Base-by-base conservation (phyloP, 2,888 invertebrate species). In the Limulus polyphemus region DNA sequence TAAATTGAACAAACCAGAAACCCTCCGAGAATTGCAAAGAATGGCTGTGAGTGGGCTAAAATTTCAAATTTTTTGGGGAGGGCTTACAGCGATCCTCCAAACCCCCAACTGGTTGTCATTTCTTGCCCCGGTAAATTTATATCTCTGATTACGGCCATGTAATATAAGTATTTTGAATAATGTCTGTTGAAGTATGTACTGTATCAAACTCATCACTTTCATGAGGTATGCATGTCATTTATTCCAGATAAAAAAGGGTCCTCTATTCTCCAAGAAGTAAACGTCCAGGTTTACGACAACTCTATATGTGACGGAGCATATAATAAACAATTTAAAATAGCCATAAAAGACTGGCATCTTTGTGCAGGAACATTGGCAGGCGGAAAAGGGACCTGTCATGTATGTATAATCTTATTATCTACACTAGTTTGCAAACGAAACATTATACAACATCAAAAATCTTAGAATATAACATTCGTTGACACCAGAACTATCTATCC, bases 321-420 rank as follows among this genome's bases (percentile, higher is more conserved):
- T 72, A 67, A 81, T 78, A 70, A 82, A 79, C 84, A 84, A 46
- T 83, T 83, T 68, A 80, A 83, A 50, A 85, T 86, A 0, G 80
- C 81, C 12, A 84, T 87, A 32, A 69, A 67, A 69, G 66, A 69
- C 70, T 74, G 73, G 65, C 92, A 92, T 77, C 78, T 93, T 49
- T 93, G 92, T 74, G 92, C 91, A 1, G 92, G 92, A 0, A 87
- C 89, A 69, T 57, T 69, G 10, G 88, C 90, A 74, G 90, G 90
- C 0, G 87, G 88, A 60, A 86, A 85, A 12, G 92, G 92, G 56
- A 90, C 91, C 56, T 92, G 92, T 77, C 90, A 92, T 78, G 91
- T 90, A 79, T 82, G 83, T 79, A 14, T 11, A 9, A 11, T 55
- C 11, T 14, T 9, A 47, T 10, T 3, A 54, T 54, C 16, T 5